Evolutionary conservation across 2,888 invertebrate genomes (phyloP).

Genomic region (Pseudococcus viburni): DNA sequence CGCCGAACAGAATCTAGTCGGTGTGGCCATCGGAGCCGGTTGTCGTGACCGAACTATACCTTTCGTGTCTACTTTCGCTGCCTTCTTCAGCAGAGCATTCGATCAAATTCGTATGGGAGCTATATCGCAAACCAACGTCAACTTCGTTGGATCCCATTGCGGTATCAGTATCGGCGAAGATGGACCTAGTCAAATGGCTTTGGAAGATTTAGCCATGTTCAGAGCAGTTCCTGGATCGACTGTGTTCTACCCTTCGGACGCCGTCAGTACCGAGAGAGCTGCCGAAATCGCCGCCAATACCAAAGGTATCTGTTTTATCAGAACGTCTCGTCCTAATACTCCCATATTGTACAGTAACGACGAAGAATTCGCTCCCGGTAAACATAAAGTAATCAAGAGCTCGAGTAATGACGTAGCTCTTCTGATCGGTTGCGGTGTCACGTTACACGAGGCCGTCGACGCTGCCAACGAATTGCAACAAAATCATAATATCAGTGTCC

Average conservation of each 20-base stretch:
- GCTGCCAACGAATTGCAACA: constrained; percentile 83
- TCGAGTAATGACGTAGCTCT: constrained; percentile 85
- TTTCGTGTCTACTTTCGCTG: constrained; percentile 97
- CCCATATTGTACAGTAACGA: constrained; percentile 88
- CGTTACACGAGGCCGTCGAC: constrained; percentile 89
- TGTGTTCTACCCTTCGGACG: constrained; percentile 86
- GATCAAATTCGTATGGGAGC: constrained; percentile 99
- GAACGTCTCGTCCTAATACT: constrained; percentile 94
- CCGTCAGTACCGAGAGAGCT: constrained; percentile 93
- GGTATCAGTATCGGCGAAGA: constrained; percentile 99
- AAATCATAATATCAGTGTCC: constrained; percentile 80
- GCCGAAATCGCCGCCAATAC: constrained; percentile 97
- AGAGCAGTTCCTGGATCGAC: constrained; percentile 86
- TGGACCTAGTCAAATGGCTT: constrained; percentile 99
- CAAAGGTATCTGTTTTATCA: constrained; percentile 93
- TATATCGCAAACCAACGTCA: constrained; percentile 97
- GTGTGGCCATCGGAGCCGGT: constrained; percentile 94
- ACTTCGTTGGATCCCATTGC: constrained; percentile 97
- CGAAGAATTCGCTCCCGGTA: constrained; percentile 85
- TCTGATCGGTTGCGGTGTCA: constrained; percentile 94
- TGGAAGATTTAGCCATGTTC: constrained; percentile 98
- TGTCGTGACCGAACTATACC: constrained; percentile 93
- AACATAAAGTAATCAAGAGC: constrained; percentile 84
- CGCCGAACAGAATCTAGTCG: constrained; percentile 98
- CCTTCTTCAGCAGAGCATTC: constrained; percentile 96